Conservation (phyloP, 2,888 invertebrate genomes). For the Drepana falcataria region DNA sequence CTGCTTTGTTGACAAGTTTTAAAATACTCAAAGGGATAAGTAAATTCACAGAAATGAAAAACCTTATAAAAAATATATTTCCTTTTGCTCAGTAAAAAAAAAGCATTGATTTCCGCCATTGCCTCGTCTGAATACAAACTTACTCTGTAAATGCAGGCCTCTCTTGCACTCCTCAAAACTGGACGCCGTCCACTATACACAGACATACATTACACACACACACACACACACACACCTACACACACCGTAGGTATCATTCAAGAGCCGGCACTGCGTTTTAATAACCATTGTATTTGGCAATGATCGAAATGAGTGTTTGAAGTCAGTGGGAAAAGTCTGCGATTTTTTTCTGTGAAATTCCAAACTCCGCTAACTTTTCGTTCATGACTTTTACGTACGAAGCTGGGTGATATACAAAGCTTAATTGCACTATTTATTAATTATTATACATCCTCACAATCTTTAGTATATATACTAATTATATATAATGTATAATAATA, state of each 20-base stretch:
- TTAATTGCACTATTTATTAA: not conserved
- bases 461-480: too few relatives aligned
- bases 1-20: too few relatives aligned
- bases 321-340: constrained; percentile 51
- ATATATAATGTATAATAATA: too few relatives aligned
- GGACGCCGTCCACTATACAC: constrained; percentile 67
- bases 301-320: constrained; percentile 69
- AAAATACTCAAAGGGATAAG: constrained; percentile 2
- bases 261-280: constrained; percentile 64
- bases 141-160: constrained; percentile 36
- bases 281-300: constrained; percentile 78
- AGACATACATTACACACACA: constrained; percentile 14
- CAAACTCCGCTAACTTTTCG: constrained; percentile 27
- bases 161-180: constrained; percentile 62
- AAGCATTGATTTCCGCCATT: not conserved
- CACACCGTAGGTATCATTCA: constrained; percentile 45
- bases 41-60: not conserved
- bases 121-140: not conserved
- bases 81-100: not conserved
- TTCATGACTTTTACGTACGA: constrained; percentile 27
- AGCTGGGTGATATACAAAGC: not conserved
- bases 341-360: constrained; percentile 38
- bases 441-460: not conserved
- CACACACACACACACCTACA: constrained; percentile 18
- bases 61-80: not conserved